phyloP scores from a whole-genome alignment of 2,888 invertebrate genomes.

The Drosophila niveifrons region DNA sequence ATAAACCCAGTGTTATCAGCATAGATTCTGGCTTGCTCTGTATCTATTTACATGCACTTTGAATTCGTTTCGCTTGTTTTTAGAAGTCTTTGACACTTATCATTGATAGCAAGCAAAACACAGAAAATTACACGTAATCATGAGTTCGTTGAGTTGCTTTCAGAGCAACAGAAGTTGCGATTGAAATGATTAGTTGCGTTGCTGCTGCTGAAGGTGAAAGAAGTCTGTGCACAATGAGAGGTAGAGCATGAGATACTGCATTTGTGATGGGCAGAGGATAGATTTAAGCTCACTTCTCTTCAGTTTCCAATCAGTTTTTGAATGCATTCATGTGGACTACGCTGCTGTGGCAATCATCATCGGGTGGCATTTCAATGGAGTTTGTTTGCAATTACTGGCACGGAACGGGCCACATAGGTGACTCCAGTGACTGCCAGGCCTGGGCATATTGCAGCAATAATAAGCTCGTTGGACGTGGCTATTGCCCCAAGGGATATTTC shows the following conservation, averaged over 20 bases:
- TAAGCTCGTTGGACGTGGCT: conserved; percentile 18
- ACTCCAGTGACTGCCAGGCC: conserved; percentile 43
- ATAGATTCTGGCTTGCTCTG: neutral
- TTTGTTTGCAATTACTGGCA: conserved; percentile 45
- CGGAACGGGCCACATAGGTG: conserved; percentile 46
- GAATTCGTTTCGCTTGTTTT: conserved; percentile 2
- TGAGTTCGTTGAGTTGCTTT: neutral
- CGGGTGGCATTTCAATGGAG: conserved; percentile 32
- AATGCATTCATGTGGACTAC: conserved; percentile 8
- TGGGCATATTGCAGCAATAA: conserved; percentile 57
- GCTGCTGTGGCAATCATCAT: neutral
- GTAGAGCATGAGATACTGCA: conserved; percentile 25
- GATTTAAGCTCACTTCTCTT: conserved; percentile 36
- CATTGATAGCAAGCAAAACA: conserved; percentile 4
- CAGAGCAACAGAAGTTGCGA: neutral
- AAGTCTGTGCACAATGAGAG: conserved; percentile 30
- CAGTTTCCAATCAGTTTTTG: conserved; percentile 32
- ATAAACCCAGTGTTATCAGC: conserved; percentile 26
- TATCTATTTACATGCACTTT: conserved; percentile 9
- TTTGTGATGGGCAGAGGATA: neutral
- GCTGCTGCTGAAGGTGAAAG: conserved; percentile 2
- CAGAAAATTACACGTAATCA: conserved; percentile 27
- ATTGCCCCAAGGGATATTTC: conserved; percentile 24
- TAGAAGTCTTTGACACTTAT: conserved; percentile 28
- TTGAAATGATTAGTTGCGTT: conserved; percentile 12